These are phyloP conservation scores for Bombus haemorrhoidalis DNA, from an alignment of 1,140 invertebrate species.

Conservation along the genomic window DNA sequence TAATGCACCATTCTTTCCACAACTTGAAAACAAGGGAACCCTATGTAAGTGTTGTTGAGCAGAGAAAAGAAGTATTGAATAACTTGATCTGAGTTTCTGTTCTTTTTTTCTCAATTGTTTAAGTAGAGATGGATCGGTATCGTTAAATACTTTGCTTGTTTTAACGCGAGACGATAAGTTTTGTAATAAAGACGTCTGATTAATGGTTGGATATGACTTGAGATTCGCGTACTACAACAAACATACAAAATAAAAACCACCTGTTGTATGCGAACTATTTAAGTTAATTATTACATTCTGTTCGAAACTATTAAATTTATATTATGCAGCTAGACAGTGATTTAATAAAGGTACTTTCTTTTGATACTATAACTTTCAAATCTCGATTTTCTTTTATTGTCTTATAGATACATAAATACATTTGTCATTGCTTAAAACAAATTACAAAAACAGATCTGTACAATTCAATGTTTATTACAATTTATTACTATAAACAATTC, in stretches of 20 bases:
- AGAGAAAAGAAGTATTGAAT: conserved; percentile 19
- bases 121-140: conserved; percentile 31
- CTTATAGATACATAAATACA: not conserved
- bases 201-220: conserved; percentile 10
- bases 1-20: not conserved
- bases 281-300: conserved; percentile 44
- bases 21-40: not conserved
- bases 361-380: conserved; percentile 37
- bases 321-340: conserved; percentile 30
- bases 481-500: not conserved
- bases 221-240: conserved; percentile 14
- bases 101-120: conserved; percentile 35
- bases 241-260: conserved; percentile 3
- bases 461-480: not conserved
- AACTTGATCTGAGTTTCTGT: conserved; percentile 34
- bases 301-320: conserved; percentile 47
- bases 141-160: conserved; percentile 49
- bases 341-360: conserved; percentile 53
- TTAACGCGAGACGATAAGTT: conserved; percentile 22
- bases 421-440: not conserved
- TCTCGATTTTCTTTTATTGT: conserved; percentile 18
- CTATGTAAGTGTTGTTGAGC: conserved; percentile 4
- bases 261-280: conserved; percentile 40
- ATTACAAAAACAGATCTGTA: not conserved
- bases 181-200: conserved; percentile 14